A percentile compares a stretch with the other conserved stretches of the same genome.
Conservation (phyloP, 2,888 invertebrate species). For the Polydrusus cervinus region DNA sequence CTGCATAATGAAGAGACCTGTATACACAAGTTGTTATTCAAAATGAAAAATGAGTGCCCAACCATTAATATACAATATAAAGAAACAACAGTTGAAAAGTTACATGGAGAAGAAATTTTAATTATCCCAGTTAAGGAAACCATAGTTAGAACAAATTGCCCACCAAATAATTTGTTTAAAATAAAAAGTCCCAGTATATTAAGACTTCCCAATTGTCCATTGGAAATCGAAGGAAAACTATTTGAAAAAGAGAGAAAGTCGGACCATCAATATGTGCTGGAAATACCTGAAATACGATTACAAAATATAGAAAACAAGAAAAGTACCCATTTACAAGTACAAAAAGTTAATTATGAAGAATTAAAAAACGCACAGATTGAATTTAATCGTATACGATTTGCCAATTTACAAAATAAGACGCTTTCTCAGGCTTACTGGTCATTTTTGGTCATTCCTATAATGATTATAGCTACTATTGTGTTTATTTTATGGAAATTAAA, state of each 20-base stretch:
- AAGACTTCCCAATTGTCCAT: neutral
- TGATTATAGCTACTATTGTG: no score
- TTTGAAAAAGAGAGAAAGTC: neutral
- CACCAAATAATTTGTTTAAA: neutral
- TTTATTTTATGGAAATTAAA: conserved; percentile 8
- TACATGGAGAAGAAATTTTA: conserved; percentile 22
- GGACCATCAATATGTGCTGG: neutral
- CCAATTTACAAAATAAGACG: neutral
- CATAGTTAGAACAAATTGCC: neutral
- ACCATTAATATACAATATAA: neutral
- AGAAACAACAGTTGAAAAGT: conserved; percentile 4
- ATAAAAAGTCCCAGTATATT: neutral
- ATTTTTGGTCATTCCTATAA: no score
- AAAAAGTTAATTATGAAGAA: neutral
- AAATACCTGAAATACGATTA: neutral
- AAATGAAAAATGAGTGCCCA: conserved; percentile 3
- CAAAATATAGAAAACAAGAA: neutral
- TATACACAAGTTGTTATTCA: neutral
- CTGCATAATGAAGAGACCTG: neutral
- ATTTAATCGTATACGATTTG: conserved; percentile 3
- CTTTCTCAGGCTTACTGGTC: no score
- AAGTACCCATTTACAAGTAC: neutral
- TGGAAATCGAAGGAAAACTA: neutral
- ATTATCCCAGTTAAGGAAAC: neutral
- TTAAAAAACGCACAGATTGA: neutral